A percentile compares a stretch with the other conserved stretches of the same genome.
Evolutionary conservation across 2,888 invertebrate species (phyloP).

Genomic region (Trilocha varians): DNA sequence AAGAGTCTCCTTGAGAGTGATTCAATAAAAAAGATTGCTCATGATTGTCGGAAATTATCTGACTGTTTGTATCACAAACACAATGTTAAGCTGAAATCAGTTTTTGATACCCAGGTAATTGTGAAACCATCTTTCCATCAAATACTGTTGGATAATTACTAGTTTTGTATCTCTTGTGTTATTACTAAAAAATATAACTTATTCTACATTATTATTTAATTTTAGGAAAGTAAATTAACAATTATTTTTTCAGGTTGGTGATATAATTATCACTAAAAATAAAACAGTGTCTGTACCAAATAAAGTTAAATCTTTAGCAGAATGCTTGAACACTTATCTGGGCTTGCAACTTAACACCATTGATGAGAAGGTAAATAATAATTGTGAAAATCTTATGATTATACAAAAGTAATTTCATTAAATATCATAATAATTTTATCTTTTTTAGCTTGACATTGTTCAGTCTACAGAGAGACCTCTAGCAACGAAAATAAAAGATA

Average conservation of each 20-base stretch:
- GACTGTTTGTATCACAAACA: slow-evolving; percentile 75
- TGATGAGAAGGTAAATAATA: slow-evolving; percentile 46
- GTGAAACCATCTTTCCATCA: no score
- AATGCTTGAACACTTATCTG: slow-evolving; percentile 56
- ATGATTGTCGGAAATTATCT: slow-evolving; percentile 72
- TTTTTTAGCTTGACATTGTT: slow-evolving; percentile 57
- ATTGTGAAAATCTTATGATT: no score
- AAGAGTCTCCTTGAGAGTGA: slow-evolving; percentile 57
- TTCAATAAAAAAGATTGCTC: slow-evolving; percentile 69
- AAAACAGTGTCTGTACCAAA: slow-evolving; percentile 48
- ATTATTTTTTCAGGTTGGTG: slow-evolving; percentile 69
- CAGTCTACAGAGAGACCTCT: slow-evolving; percentile 61
- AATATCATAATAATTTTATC: slow-evolving; percentile 4
- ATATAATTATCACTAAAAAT: slow-evolving; percentile 55
- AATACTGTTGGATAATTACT: no score
- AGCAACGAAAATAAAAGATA: slow-evolving; percentile 48
- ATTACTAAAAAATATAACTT: no score
- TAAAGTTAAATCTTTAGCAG: slow-evolving; percentile 47
- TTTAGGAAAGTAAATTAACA: slow-evolving; percentile 1
- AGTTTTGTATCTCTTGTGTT: no score
- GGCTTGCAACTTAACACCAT: slow-evolving; percentile 48
- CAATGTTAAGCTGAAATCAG: slow-evolving; percentile 65
- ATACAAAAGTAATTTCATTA: no score
- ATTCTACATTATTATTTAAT: background rate
- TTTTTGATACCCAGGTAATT: slow-evolving; percentile 77